Conservation (phyloP, 1,140 invertebrate species). For the Adoxophyes honmai region DNA sequence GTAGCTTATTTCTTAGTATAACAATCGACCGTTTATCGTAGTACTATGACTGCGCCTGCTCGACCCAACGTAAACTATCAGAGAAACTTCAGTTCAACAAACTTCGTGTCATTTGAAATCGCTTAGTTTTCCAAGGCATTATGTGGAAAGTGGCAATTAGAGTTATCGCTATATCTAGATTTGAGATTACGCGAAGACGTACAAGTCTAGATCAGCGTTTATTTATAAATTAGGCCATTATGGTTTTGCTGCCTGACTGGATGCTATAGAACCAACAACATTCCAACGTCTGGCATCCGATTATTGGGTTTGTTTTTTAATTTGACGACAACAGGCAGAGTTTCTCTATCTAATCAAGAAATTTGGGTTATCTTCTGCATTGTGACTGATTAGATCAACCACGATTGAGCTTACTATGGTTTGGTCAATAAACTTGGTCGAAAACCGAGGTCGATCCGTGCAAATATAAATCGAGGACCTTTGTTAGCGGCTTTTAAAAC, state of each 20-base stretch:
- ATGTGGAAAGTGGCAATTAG: constrained; percentile 5
- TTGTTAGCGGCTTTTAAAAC: background rate
- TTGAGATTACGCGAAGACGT: background rate
- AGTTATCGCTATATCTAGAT: constrained; percentile 6
- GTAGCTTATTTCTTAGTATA: no score
- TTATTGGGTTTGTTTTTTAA: background rate
- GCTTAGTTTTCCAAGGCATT: constrained; percentile 7
- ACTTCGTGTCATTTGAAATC: constrained; percentile 8
- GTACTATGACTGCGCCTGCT: background rate
- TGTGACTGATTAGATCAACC: background rate
- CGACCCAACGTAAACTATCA: background rate
- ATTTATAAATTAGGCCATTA: background rate
- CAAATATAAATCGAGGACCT: no score
- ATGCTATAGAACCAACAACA: background rate
- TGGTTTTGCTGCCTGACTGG: constrained; percentile 3
- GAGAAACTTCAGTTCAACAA: constrained; percentile 11
- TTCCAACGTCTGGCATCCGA: background rate
- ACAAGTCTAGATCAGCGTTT: background rate
- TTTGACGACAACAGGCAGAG: no score
- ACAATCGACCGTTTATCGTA: background rate
- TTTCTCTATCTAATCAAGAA: background rate
- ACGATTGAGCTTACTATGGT: background rate
- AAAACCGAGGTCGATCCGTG: background rate
- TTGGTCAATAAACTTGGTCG: background rate
- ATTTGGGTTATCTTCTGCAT: background rate